These are phyloP conservation scores for Periophthalmodon schlosseri DNA, from an alignment of 2,113 vertebrate genomes.

Conservation along the genomic window DNA sequence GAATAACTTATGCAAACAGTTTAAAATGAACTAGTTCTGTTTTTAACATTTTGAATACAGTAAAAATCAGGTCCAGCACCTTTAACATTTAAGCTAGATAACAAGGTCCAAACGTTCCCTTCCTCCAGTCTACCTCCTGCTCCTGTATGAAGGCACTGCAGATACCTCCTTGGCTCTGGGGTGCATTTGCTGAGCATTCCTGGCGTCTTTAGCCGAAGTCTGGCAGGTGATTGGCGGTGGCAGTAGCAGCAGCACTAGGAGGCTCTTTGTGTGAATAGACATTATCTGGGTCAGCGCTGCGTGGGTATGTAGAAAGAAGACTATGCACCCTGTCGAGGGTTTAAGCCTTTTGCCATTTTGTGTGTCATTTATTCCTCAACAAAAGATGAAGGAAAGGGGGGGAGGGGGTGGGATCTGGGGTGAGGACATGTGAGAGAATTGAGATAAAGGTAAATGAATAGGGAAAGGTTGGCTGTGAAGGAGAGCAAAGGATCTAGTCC, in stretches of 20 bases:
- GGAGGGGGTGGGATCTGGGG: slow-evolving; percentile 43
- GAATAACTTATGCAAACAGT: too few species aligned
- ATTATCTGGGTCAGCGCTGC: slow-evolving; percentile 69
- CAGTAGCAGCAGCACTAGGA: slow-evolving; percentile 28
- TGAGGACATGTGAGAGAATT: slow-evolving; percentile 29
- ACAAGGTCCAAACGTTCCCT: slow-evolving; percentile 5
- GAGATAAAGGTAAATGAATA: slow-evolving; percentile 51
- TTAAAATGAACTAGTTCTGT: too few species aligned
- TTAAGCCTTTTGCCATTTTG: slow-evolving; percentile 63
- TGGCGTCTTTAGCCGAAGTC: slow-evolving; percentile 26
- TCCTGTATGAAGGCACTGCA: slow-evolving; percentile 20
- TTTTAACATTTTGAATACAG: too few species aligned
- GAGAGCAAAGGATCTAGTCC: slow-evolving; percentile 3
- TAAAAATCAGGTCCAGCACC: too few species aligned
- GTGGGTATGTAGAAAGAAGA: slow-evolving; percentile 47
- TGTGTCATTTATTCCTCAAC: slow-evolving; percentile 60
- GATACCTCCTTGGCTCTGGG: slow-evolving; percentile 14
- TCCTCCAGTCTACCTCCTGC: slow-evolving; percentile 15
- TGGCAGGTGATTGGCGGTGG: slow-evolving; percentile 27
- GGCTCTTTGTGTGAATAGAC: slow-evolving; percentile 44
- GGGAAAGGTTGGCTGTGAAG: slow-evolving; percentile 30
- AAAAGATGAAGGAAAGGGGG: slow-evolving; percentile 33
- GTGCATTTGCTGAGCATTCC: slow-evolving; percentile 37
- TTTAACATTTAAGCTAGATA: too few species aligned
- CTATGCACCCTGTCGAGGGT: slow-evolving; percentile 47